These are phyloP conservation scores for Poecilia velifera DNA, from an alignment of 2,797 vertebrate species.

Conservation along the genomic window DNA sequence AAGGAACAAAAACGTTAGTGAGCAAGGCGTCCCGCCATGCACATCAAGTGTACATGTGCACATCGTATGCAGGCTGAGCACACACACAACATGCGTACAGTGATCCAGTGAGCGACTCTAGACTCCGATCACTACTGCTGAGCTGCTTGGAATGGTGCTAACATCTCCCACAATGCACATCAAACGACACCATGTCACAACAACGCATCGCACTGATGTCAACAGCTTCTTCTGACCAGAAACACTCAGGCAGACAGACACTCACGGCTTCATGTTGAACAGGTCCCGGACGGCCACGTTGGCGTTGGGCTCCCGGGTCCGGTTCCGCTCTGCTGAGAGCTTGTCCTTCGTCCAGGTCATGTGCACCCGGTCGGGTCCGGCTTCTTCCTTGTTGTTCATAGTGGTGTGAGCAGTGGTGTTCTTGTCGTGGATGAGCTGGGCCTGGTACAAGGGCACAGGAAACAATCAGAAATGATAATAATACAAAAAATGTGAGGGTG, in stretches of 20 bases:
- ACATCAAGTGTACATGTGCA: conserved; percentile 49
- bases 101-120: conserved; percentile 38
- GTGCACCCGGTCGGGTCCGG: conserved; percentile 86
- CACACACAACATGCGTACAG: conserved; percentile 63
- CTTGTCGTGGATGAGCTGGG: conserved; percentile 95
- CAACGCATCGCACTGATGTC: not conserved
- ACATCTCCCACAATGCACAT: conserved; percentile 47
- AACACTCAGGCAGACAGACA: conserved; percentile 29
- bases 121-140: conserved; percentile 6
- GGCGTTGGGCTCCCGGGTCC: conserved; percentile 82
- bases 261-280: conserved; percentile 98
- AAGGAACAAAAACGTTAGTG: conserved; percentile 50
- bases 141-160: conserved; percentile 48
- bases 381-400: conserved; percentile 71
- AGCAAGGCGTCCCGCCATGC: conserved; percentile 51
- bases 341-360: conserved; percentile 99
- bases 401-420: conserved; percentile 88
- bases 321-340: conserved; percentile 86
- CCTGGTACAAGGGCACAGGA: conserved; percentile 72
- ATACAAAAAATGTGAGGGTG: not conserved
- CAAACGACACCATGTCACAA: conserved; percentile 9
- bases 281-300: conserved; percentile 87
- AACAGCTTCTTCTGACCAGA: conserved; percentile 3
- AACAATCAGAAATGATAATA: not conserved
- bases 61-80: conserved; percentile 57